phyloP scores from a whole-genome alignment of 2,797 vertebrate genomes.

The Coregonus sp. region DNA sequence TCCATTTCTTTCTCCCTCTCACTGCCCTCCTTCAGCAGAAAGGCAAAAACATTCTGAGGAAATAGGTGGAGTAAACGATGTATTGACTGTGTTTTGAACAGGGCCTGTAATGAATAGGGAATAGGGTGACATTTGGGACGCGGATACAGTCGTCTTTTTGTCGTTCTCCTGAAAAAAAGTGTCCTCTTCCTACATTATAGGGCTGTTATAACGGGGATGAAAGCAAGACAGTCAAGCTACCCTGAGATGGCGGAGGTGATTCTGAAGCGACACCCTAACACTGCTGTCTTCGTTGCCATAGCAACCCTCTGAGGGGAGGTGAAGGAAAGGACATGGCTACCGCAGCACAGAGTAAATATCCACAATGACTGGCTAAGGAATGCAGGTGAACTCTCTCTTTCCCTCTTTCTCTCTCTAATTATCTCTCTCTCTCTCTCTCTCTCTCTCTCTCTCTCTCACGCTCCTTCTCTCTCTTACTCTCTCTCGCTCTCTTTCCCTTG shows the following conservation, averaged over 20 bases:
- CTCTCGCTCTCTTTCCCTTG: slow-evolving; percentile 18
- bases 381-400: slow-evolving; percentile 58
- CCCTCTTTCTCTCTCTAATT: slow-evolving; percentile 26
- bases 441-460: slow-evolving; percentile 11
- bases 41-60: slow-evolving; percentile 53
- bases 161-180: too few species aligned
- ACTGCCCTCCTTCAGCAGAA: slow-evolving; percentile 31
- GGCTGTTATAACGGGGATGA: slow-evolving; percentile 49
- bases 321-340: slow-evolving; percentile 65
- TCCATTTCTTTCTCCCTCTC: neutral
- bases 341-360: slow-evolving; percentile 58
- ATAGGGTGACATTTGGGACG: too few species aligned
- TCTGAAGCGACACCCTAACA: slow-evolving; percentile 36
- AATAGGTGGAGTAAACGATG: slow-evolving; percentile 49
- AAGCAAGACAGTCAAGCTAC: slow-evolving; percentile 44
- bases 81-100: slow-evolving; percentile 23
- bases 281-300: slow-evolving; percentile 58
- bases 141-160: too few species aligned
- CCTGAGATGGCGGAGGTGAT: slow-evolving; percentile 32
- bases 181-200: slow-evolving; percentile 4
- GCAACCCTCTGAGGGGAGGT: slow-evolving; percentile 56
- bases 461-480: neutral
- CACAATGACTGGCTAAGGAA: slow-evolving; percentile 50
- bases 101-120: too few species aligned
- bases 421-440: slow-evolving; percentile 16